Percentiles rank a stretch among this genome's conserved stretches.
Conservation (phyloP, 2,797 vertebrate genomes). For the Poecilia gillii region DNA sequence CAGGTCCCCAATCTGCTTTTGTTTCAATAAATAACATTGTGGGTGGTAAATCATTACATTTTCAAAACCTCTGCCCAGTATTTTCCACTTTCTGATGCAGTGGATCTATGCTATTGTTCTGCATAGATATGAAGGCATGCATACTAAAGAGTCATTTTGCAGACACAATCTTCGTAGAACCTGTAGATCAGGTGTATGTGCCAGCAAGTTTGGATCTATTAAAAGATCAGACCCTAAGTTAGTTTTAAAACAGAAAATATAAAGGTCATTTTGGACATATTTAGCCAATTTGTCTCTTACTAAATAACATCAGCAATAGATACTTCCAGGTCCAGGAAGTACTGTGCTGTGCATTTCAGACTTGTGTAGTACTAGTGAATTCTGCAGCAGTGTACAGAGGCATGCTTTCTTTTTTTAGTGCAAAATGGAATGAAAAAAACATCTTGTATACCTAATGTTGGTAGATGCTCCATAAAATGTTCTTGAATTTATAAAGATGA, state of each 20-base stretch:
- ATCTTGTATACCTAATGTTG: not conserved
- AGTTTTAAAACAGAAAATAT: not conserved
- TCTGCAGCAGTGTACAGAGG: not conserved
- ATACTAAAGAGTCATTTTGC: no score
- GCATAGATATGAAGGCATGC: no score
- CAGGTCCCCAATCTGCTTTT: no score
- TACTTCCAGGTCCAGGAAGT: not conserved
- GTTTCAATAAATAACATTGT: no score
- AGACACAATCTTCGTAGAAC: no score
- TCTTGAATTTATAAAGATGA: not conserved
- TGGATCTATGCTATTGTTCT: no score
- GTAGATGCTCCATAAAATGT: not conserved
- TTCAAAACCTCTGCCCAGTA: no score
- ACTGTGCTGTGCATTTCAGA: not conserved
- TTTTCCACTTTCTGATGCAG: no score
- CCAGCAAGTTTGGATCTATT: no score
- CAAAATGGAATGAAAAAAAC: not conserved
- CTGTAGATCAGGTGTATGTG: no score
- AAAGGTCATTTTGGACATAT: not conserved
- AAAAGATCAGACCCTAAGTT: no score
- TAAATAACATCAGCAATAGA: not conserved
- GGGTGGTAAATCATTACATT: no score
- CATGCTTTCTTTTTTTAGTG: constrained; percentile 1
- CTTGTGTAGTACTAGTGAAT: not conserved
- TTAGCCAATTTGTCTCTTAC: not conserved